Evolutionary conservation across 2,113 vertebrate genomes (phyloP), one percentile per base, ranked within the genome.

Genomic region (Colaptes auratus): DNA sequence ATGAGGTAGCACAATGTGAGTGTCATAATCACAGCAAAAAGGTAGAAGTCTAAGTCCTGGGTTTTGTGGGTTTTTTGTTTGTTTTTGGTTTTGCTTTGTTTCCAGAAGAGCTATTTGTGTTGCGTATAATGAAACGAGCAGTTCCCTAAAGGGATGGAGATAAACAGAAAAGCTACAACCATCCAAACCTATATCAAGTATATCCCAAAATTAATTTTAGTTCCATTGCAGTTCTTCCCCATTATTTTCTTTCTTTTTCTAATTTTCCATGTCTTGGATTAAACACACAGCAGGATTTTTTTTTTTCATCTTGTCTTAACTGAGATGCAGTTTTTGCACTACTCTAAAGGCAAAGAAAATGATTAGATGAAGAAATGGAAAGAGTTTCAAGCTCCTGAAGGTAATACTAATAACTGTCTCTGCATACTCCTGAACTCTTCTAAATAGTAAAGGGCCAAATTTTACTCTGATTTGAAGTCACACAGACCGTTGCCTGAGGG

Each of bases 111-210:
- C 58, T 82, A 75, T 78, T 76, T 86, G 69, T 83, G n/a, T 73
- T 93, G 65, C 76, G 50, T 58, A 44, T 36, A 90, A 84, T 86
- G 39, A 58, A 72, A 79, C 56, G 15, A 91, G 42, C 42, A 78
- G 50, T 20, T 91, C 88, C 70, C 91, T 90, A 71, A 92, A 91
- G 53, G 35, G 35, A 86, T 28, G 65, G 50, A 90, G 39, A 92
- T 55, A 78, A 90, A 77, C 76, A 75, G 53, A 86, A 93, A 86
- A 78, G n/a, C 36, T 58, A n/a, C 44, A 86, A 67, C 23, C 10
- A 74, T 28, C 56, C 52, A 81, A 85, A 77, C 27, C 11, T 65
- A 4, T 35, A 85, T 50, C 28, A 69, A 69, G 58, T 65, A 81
- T 30, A 72, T 83, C 3, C 4, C 55, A 80, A 93, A 92, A 83